A percentile compares a stretch with the other conserved stretches of the same genome.
These are phyloP conservation scores for Psittacara wagleri DNA, from an alignment of 2,113 vertebrate species.

Conservation along the genomic window DNA sequence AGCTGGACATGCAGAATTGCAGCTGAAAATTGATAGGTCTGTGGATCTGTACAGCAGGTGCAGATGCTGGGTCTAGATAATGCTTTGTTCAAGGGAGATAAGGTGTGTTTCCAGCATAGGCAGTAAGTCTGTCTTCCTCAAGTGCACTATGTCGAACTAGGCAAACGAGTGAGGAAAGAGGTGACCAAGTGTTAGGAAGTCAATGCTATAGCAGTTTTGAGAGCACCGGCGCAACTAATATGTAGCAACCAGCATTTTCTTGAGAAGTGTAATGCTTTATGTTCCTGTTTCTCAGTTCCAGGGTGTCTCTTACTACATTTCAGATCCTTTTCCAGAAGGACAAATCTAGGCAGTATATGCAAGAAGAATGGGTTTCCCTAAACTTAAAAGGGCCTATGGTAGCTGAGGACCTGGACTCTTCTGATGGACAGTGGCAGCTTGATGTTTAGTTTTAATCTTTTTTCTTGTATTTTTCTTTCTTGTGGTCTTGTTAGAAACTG, in stretches of 20 bases:
- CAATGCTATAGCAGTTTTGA: accelerated
- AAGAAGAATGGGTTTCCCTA: not conserved
- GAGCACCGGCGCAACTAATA: not conserved
- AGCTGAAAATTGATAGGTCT: not conserved
- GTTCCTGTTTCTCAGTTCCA: not conserved
- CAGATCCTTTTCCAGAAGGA: not conserved
- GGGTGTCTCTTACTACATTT: not conserved
- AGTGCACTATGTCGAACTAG: not conserved
- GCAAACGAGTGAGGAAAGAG: not conserved
- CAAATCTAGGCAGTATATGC: not conserved
- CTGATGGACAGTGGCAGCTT: not conserved
- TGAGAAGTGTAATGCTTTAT: not conserved
- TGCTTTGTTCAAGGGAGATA: not conserved
- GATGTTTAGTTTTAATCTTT: not conserved
- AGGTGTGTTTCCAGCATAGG: not conserved
- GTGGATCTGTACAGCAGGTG: not conserved
- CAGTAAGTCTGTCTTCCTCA: not conserved
- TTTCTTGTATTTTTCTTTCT: not conserved
- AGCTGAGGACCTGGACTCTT: not conserved
- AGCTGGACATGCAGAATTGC: not conserved
- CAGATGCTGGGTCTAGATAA: not conserved
- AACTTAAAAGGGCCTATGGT: not conserved
- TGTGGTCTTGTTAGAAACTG: not conserved
- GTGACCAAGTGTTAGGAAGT: not conserved
- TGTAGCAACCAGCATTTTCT: not conserved